These are phyloP conservation scores for Scatophagus argus DNA, from an alignment of 2,113 vertebrate genomes.

Conservation along the genomic window DNA sequence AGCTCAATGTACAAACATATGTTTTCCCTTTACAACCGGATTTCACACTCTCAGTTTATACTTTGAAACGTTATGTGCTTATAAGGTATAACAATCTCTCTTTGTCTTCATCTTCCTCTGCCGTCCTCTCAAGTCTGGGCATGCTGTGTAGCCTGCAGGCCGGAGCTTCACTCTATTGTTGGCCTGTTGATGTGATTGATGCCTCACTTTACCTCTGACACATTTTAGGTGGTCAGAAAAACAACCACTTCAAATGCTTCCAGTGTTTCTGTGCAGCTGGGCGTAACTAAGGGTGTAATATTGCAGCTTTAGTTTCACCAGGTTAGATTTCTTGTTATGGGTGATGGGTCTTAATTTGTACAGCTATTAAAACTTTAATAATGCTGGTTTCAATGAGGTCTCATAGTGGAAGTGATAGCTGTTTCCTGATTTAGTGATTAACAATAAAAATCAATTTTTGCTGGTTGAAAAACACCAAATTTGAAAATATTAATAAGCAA, in stretches of 20 bases:
- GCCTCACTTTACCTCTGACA: neutral
- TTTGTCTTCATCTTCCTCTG: neutral
- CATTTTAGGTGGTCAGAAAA: conserved; percentile 6
- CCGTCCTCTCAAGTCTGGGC: conserved; percentile 23
- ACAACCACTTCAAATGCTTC: neutral
- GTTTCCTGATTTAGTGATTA: neutral
- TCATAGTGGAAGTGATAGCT: neutral
- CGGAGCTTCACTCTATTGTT: neutral
- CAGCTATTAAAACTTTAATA: neutral
- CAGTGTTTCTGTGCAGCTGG: neutral
- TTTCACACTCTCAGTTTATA: neutral
- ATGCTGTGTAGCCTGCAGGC: conserved; percentile 5
- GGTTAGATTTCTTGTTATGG: neutral
- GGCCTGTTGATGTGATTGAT: conserved; percentile 22
- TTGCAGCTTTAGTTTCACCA: neutral
- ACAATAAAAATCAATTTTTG: neutral
- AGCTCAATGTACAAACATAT: neutral
- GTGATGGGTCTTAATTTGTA: neutral
- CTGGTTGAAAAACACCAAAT: neutral
- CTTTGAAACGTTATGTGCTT: neutral
- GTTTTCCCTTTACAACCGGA: neutral
- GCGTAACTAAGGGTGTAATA: neutral
- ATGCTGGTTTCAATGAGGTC: neutral
- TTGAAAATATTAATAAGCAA: neutral
- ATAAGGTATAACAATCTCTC: neutral